Evolutionary conservation across 2,888 invertebrate species (phyloP), one percentile per base, ranked within the genome.

Genomic region (Eupithecia centaureata): DNA sequence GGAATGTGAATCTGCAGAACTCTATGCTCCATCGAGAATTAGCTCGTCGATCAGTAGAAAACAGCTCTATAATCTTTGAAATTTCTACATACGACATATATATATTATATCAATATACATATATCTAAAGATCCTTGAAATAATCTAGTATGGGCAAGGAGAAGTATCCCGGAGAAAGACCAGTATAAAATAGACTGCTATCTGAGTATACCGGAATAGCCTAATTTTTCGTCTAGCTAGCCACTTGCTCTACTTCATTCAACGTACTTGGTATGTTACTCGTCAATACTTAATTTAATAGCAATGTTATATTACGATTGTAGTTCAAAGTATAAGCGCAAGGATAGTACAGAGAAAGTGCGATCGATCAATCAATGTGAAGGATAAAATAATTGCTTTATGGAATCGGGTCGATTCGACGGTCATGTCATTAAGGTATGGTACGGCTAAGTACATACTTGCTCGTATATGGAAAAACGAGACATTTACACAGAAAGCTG

Each of bases 361-460:
- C 61, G 64, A 62, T 32, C 65, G 61, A 72, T 69, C 65, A 67
- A 69, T 61, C 70, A 66, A 70, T 66, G 66, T 63, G 69, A 63
- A 70, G 65, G 61, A 61, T 66, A 67, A 42, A 56, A 64, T 70
- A 63, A 70, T 61, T 67, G 63, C 56, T 69, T 35, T 66, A 66
- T 63, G 61, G 65, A 70, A 70, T 66, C 66, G 51, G 65, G 35
- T 69, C 69, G 69, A 66, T 66, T n/a, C 63, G 51, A 60, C 60
- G 15, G 32, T 47, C 65, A 62, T 59, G 27, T 38, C 61, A 58
- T 61, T 63, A 63, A 27, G 54, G 42, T 51, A 30, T 33, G n/a
- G n/a, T n/a, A n/a, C n/a, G n/a, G n/a, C n/a, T n/a, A 32, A 22
- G 57, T 33, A 22, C 47, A 33, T 33, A 61, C 56, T 61, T 57